phyloP scores from a whole-genome alignment of 2,888 invertebrate species.

The Pyrrhosoma nymphula region DNA sequence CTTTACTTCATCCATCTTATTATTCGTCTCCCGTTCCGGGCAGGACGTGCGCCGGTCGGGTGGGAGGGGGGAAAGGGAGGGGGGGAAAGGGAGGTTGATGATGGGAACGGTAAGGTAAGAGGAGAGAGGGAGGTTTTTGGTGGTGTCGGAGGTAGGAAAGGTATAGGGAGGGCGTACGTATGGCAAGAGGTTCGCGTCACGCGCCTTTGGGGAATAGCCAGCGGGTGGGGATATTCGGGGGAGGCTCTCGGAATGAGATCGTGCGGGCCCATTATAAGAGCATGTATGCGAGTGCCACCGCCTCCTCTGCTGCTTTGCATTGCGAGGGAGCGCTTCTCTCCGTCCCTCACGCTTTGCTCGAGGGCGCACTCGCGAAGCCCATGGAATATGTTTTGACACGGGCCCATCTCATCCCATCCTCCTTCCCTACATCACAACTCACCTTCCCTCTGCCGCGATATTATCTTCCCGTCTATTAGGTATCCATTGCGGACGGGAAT shows the following conservation, averaged over 20 bases:
- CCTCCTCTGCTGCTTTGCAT: not conserved
- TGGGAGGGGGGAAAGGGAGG: not conserved
- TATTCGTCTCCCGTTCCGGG: slow-evolving; percentile 48
- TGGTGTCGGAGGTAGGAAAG: no score
- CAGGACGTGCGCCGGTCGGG: slow-evolving; percentile 29
- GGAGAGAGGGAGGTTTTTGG: no score
- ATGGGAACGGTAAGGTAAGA: not conserved
- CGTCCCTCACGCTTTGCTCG: not conserved
- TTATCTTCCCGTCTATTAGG: no score
- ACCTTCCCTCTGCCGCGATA: not conserved
- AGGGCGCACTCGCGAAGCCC: not conserved
- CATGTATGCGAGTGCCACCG: slow-evolving; percentile 25
- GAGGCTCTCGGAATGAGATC: slow-evolving; percentile 34
- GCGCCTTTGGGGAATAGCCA: slow-evolving; percentile 46
- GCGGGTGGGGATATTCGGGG: not conserved
- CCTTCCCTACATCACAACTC: not conserved
- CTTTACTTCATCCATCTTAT: slow-evolving; percentile 52
- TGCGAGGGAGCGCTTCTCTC: not conserved
- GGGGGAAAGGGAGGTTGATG: not conserved
- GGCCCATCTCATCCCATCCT: not conserved
- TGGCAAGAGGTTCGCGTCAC: not conserved
- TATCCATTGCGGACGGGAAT: no score
- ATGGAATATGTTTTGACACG: not conserved
- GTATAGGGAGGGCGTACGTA: not conserved
- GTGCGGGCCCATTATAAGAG: slow-evolving; percentile 52